phyloP scores from a whole-genome alignment of 2,888 invertebrate species.

The Xestia rhomboidea region DNA sequence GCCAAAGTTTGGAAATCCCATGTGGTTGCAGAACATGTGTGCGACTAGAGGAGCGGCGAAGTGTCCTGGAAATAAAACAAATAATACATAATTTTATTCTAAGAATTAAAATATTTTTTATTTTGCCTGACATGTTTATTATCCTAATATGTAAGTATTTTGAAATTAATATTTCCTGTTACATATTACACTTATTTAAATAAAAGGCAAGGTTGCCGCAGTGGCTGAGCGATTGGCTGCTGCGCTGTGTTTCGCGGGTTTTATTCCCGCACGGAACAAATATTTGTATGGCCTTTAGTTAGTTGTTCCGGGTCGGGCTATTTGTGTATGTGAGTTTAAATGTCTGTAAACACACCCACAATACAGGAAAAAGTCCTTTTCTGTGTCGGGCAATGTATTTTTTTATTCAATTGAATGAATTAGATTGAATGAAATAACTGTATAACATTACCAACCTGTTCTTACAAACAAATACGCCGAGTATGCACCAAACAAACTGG shows the following conservation, averaged over 20 bases:
- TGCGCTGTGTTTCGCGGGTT: too few relatives aligned
- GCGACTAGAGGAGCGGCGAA: slow-evolving; percentile 96
- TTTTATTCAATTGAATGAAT: too few relatives aligned
- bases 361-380: neutral
- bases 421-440: too few relatives aligned
- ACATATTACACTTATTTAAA: too few relatives aligned
- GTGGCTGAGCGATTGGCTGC: neutral
- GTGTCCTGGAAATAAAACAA: slow-evolving; percentile 92
- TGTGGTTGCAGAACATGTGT: slow-evolving; percentile 98
- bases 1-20: slow-evolving; percentile 97
- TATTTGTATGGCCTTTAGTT: too few relatives aligned
- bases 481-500: slow-evolving; percentile 98
- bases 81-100: too few relatives aligned
- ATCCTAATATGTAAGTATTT: neutral
- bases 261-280: too few relatives aligned
- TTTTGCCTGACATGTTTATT: neutral
- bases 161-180: too few relatives aligned
- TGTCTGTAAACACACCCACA: neutral
- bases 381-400: neutral
- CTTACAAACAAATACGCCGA: slow-evolving; percentile 97
- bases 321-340: neutral
- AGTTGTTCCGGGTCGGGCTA: too few relatives aligned
- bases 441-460: slow-evolving; percentile 91
- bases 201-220: too few relatives aligned
- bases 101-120: too few relatives aligned